Base-by-base conservation (phyloP, 2,888 invertebrate genomes). In the Malacosoma neustria region DNA sequence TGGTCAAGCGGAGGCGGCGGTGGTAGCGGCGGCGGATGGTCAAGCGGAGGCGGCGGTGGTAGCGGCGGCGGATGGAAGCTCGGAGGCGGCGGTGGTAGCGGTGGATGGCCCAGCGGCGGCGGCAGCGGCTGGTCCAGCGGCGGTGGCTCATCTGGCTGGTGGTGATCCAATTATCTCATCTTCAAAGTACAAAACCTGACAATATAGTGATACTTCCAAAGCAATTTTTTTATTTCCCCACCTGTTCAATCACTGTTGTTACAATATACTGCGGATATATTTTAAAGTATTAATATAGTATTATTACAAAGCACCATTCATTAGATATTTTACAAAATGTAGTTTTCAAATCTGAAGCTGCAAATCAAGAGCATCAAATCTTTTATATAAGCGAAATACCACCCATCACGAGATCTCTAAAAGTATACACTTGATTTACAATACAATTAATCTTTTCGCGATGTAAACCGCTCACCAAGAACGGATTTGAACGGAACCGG, bases 161-260 rank as follows among this genome's bases (percentile, higher is more conserved):
- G 77, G 75, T 79, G 69, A 76, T 61, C 55, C 42, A 48, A 44
- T 34, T 32, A 33, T 38, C 34, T 43, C 34, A 40, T 39, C 38
- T 44, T 34, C 36, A 46, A 63, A 69, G 60, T 54, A 53, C 57
- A 60, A 67, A 59, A 60, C 51, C 41, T 40, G 50, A 61, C 57
- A 74, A 72, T 72, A 76, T 57, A 74, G 57, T 65, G 63, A 70
- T 73, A 72, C 67, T 65, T 69, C 61, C 46, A 43, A 53, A 34
- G 30, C n/a, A 40, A n/a, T 38, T 40, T 36, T 49, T 57, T 55
- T 49, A 40, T 39, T 56, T 30, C 33, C 29, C 30, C 29, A 36
- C 12, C n/a, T n/a, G 30, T 36, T 33, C 11, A 15, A n/a, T 2
- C 11, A 29, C 13, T 30, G 1, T 22, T n/a, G n/a, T n/a, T n/a